phyloP scores from a whole-genome alignment of 2,888 invertebrate species.

The Alsophila aescularia region DNA sequence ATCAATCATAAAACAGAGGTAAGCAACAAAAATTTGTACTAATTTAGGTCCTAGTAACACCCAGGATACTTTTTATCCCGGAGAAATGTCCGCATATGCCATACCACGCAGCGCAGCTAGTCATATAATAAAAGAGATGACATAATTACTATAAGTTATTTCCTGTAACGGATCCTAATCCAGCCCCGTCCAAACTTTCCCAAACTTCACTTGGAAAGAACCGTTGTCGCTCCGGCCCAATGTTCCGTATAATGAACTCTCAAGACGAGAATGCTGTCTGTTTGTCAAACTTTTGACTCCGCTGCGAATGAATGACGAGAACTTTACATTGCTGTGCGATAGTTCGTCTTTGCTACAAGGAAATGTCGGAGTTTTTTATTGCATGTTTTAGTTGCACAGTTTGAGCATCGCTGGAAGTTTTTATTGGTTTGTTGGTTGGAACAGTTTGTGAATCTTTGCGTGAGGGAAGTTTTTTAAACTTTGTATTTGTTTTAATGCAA shows the following conservation, averaged over 20 bases:
- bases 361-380: slow-evolving; percentile 31
- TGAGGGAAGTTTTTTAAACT: not conserved
- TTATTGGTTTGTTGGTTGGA: not conserved
- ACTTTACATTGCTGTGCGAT: slow-evolving; percentile 36
- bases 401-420: slow-evolving; percentile 19
- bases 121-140: no score
- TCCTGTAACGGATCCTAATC: slow-evolving; percentile 16
- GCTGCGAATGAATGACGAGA: slow-evolving; percentile 36
- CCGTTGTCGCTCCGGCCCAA: slow-evolving; percentile 41
- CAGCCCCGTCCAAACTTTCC: slow-evolving; percentile 30
- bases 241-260: slow-evolving; percentile 48
- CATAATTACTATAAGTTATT: no score
- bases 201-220: slow-evolving; percentile 36
- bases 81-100: no score
- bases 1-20: no score
- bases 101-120: no score
- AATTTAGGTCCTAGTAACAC: no score
- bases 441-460: slow-evolving; percentile 2
- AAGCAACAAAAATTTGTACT: no score
- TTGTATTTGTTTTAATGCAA: not conserved
- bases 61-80: no score
- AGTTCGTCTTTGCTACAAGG: slow-evolving; percentile 33
- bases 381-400: slow-evolving; percentile 27
- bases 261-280: slow-evolving; percentile 42
- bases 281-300: slow-evolving; percentile 44